phyloP scores from a whole-genome alignment of 23 tunicate genomes.

The Trididemnum miniatum region DNA sequence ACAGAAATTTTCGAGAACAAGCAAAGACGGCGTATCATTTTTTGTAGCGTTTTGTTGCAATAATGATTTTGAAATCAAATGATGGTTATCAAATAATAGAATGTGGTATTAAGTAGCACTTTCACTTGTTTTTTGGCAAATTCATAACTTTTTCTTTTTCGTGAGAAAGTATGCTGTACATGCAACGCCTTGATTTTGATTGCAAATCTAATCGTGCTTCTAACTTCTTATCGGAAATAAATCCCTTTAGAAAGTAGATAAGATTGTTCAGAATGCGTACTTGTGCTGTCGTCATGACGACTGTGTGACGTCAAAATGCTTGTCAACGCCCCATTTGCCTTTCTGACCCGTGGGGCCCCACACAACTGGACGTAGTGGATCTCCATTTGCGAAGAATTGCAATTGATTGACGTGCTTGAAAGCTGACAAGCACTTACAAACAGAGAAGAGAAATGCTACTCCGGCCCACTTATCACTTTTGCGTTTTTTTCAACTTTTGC shows the following conservation, averaged over 20 bases:
- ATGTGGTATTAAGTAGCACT: too few species aligned
- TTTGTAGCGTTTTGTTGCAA: too few species aligned
- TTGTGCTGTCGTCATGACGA: neutral
- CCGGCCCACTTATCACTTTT: neutral
- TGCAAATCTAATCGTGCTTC: neutral
- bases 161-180: too few species aligned
- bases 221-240: too few species aligned
- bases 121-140: too few species aligned
- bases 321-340: neutral
- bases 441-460: neutral
- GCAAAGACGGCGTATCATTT: too few species aligned
- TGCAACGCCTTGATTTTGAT: neutral
- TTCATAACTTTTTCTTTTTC: too few species aligned
- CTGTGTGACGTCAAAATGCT: neutral
- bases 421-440: neutral
- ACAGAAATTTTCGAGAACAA: too few species aligned
- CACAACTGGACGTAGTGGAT: neutral
- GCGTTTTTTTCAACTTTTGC: neutral
- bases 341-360: neutral
- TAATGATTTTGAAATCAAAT: too few species aligned
- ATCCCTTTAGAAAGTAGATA: too few species aligned
- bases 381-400: slow-evolving; percentile 1
- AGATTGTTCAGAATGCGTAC: too few species aligned
- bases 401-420: neutral
- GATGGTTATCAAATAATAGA: too few species aligned